Evolutionary conservation across 2,888 invertebrate genomes (phyloP), one percentile per base, ranked within the genome.

Genomic region (Anagyrus pseudococci): DNA sequence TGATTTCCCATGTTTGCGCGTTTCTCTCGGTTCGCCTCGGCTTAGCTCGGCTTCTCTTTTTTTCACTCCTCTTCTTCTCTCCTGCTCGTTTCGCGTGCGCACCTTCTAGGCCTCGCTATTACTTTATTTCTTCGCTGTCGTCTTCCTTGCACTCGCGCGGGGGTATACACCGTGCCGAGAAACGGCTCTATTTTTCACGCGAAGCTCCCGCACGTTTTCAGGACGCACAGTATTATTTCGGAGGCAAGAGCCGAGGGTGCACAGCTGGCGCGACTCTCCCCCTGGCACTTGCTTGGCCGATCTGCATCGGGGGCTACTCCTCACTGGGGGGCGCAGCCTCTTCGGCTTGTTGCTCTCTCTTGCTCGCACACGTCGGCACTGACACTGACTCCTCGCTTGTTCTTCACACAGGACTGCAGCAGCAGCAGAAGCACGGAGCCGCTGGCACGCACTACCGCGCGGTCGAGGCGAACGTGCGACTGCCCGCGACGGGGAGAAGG

Each of bases 1-100:
- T 91, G 91, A 82, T 92, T 92, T 77, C 92, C 92, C 92, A 92
- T 92, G 72, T 73, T 68, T 67, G 41, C 63, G 46, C 63, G 40
- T 47, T n/a, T n/a, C n/a, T n/a, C n/a, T n/a, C n/a, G n/a, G n/a
- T n/a, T n/a, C n/a, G n/a, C n/a, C n/a, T n/a, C n/a, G n/a, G n/a
- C n/a, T n/a, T n/a, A n/a, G n/a, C 55, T 26, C 49, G 50, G 6
- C 33, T 25, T n/a, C 33, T 33, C 58, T n/a, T n/a, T 6, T 8
- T 13, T 47, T 10, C 29, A 29, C n/a, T n/a, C n/a, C n/a, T n/a
- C n/a, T n/a, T n/a, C n/a, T n/a, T n/a, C n/a, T n/a, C n/a, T n/a
- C n/a, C n/a, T n/a, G n/a, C n/a, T n/a, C n/a, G n/a, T n/a, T n/a
- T n/a, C n/a, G n/a, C n/a, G n/a, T n/a, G n/a, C n/a, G n/a, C n/a